Evolutionary conservation across 2,888 invertebrate genomes (phyloP).

Genomic region (Craniophora ligustri): DNA sequence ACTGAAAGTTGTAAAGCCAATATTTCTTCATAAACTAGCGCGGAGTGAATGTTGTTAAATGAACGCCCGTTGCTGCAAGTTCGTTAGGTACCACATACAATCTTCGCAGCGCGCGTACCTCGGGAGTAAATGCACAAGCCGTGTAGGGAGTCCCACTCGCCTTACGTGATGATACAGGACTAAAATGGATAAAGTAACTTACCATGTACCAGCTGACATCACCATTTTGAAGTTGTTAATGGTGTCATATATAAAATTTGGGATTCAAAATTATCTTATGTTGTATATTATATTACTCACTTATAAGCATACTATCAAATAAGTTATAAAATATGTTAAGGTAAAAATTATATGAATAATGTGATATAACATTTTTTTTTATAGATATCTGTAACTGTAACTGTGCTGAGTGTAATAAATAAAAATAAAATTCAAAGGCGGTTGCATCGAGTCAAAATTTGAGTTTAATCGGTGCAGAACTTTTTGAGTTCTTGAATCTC

Average conservation of each 20-base stretch:
- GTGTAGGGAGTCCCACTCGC: slow-evolving; percentile 37
- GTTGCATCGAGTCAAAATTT: no score
- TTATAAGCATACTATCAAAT: no score
- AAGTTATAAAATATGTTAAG: neutral
- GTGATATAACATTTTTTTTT: no score
- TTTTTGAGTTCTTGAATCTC: no score
- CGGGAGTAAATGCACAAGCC: slow-evolving; percentile 49
- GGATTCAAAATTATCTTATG: slow-evolving; percentile 9
- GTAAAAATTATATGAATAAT: no score
- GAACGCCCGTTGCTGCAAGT: slow-evolving; percentile 31
- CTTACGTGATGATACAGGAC: slow-evolving; percentile 30
- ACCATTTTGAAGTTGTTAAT: slow-evolving; percentile 37
- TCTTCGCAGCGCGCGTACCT: slow-evolving; percentile 17
- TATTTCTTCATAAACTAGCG: slow-evolving; percentile 42
- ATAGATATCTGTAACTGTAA: no score
- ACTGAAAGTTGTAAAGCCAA: slow-evolving; percentile 19
- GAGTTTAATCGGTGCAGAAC: no score
- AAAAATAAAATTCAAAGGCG: no score
- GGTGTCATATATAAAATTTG: slow-evolving; percentile 7
- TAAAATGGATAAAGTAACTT: slow-evolving; percentile 48
- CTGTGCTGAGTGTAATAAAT: no score
- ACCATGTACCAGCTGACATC: slow-evolving; percentile 38
- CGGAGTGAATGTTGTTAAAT: slow-evolving; percentile 31
- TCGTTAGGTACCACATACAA: slow-evolving; percentile 35
- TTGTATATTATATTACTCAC: neutral